phyloP scores from a whole-genome alignment of 2,888 invertebrate species.

The Conops quadrifasciatus region DNA sequence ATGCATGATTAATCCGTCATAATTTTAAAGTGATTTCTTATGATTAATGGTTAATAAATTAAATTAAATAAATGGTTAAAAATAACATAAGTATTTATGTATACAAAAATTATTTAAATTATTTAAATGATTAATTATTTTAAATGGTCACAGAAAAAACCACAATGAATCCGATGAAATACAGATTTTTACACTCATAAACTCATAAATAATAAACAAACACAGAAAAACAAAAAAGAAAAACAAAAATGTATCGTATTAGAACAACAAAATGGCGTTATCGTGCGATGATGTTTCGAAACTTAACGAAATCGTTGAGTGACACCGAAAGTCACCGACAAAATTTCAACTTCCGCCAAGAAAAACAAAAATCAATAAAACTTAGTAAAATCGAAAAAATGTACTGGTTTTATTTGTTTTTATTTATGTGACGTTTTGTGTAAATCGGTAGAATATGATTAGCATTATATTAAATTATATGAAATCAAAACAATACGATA shows the following conservation, averaged over 20 bases:
- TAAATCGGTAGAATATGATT: too few species aligned
- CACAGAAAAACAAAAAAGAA: slow-evolving; percentile 30
- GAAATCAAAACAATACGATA: too few species aligned
- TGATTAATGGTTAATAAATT: slow-evolving; percentile 22
- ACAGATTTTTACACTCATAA: slow-evolving; percentile 18
- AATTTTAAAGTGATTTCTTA: slow-evolving; percentile 31
- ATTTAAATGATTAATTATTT: slow-evolving; percentile 9
- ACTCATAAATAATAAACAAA: slow-evolving; percentile 31
- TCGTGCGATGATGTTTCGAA: background rate
- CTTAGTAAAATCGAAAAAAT: slow-evolving; percentile 44
- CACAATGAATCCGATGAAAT: slow-evolving; percentile 8
- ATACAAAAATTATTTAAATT: background rate
- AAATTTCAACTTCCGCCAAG: slow-evolving; percentile 54
- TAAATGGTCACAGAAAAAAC: background rate
- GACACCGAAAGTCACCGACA: slow-evolving; percentile 37
- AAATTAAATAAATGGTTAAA: background rate
- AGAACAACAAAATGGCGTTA: slow-evolving; percentile 29
- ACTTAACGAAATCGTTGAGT: slow-evolving; percentile 7
- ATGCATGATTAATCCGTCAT: slow-evolving; percentile 12
- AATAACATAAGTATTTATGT: background rate
- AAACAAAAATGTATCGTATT: slow-evolving; percentile 28
- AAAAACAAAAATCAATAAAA: slow-evolving; percentile 47
- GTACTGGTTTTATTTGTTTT: slow-evolving; percentile 48
- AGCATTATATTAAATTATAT: too few species aligned
- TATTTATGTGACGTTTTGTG: too few species aligned